A percentile compares a stretch with the other conserved stretches of the same genome.
Evolutionary conservation across 53 echinoderm and acorn worm species (phyloP).

Genomic region (Arbacia lixula): DNA sequence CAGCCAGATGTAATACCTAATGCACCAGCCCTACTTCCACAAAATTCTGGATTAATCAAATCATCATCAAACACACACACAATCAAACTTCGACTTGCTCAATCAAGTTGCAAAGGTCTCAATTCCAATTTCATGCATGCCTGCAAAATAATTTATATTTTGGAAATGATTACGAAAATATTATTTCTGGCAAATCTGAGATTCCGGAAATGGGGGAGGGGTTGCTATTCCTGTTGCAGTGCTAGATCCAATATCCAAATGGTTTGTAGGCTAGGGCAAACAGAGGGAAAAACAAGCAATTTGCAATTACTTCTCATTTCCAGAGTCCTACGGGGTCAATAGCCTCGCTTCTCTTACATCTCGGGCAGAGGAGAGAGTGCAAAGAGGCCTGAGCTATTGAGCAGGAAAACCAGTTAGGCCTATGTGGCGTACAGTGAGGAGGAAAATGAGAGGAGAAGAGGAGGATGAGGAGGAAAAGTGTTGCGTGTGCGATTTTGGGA

Average conservation of each 20-base stretch:
- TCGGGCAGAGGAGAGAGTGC: neutral
- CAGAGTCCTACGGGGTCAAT: conserved; percentile 24
- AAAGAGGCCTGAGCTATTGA: neutral
- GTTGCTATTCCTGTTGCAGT: neutral
- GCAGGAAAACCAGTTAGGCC: neutral
- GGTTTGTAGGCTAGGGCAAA: conserved; percentile 38
- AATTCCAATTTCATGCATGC: conserved; percentile 32
- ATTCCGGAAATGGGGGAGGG: conserved; percentile 19
- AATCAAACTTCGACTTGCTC: too few relatives aligned
- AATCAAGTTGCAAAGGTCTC: conserved; percentile 8
- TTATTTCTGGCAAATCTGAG: conserved; percentile 4
- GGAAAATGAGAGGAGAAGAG: neutral
- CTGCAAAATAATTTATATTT: conserved; percentile 48
- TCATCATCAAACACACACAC: too few relatives aligned
- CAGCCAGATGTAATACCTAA: too few relatives aligned
- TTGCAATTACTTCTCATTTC: conserved; percentile 36
- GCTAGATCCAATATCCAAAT: too few relatives aligned
- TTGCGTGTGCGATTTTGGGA: neutral
- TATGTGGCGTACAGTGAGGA: neutral
- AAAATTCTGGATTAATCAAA: too few relatives aligned
- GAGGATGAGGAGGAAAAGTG: neutral
- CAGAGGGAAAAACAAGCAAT: conserved; percentile 28
- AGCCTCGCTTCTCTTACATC: neutral
- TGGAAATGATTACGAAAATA: conserved; percentile 48
- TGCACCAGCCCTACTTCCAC: too few relatives aligned